Evolutionary conservation across 2,888 invertebrate species (phyloP).

Genomic region (Pseudococcus longispinus): DNA sequence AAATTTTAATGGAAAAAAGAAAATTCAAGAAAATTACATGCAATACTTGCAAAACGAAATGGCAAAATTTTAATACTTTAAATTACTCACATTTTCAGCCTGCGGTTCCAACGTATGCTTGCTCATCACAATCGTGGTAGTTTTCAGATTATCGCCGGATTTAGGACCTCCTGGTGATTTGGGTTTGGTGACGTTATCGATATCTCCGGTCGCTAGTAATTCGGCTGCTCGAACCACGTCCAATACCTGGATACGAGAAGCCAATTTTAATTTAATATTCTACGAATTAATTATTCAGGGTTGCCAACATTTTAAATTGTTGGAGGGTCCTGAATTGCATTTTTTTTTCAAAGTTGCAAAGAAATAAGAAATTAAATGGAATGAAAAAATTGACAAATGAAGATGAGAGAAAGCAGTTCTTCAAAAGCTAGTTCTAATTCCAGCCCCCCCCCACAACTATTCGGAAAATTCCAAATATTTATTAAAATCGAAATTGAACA

Average conservation of each 20-base stretch:
- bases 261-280: neutral
- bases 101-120: constrained; percentile 87
- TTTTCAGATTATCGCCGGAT: constrained; percentile 74
- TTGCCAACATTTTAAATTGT: no score
- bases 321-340: no score
- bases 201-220: constrained; percentile 70
- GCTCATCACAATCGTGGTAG: constrained; percentile 92
- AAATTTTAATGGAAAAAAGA: constrained; percentile 6
- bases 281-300: no score
- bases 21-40: constrained; percentile 33
- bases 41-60: neutral
- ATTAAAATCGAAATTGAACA: no score
- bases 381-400: no score
- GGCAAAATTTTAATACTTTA: neutral
- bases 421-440: no score
- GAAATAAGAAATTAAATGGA: no score
- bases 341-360: no score
- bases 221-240: constrained; percentile 91
- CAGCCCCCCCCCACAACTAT: no score
- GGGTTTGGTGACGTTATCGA: constrained; percentile 69
- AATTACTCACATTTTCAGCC: constrained; percentile 61
- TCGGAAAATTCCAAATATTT: no score
- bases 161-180: constrained; percentile 75
- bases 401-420: no score
- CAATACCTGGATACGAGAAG: constrained; percentile 71